These are phyloP conservation scores for Myotis myotis DNA, from an alignment of 2,797 vertebrate species.

Conservation along the genomic window DNA sequence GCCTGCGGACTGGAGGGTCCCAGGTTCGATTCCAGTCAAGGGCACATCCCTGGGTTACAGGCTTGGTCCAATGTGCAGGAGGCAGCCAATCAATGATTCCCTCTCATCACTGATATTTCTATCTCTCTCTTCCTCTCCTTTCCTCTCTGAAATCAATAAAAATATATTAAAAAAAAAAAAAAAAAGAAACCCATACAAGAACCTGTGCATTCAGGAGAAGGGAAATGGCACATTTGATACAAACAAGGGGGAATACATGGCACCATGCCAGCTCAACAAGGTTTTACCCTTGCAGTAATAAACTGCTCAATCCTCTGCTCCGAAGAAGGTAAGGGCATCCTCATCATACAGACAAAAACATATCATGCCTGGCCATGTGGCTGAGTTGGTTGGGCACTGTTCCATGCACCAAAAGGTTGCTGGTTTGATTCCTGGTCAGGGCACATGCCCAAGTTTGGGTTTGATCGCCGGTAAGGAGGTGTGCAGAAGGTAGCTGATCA, in stretches of 20 bases:
- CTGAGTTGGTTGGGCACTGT: too few relatives aligned
- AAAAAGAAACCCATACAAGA: background rate
- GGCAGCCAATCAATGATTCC: too few relatives aligned
- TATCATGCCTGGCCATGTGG: background rate
- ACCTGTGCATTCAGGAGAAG: background rate
- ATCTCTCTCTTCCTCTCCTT: too few relatives aligned
- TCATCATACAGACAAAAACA: background rate
- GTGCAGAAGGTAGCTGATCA: background rate
- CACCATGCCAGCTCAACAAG: background rate
- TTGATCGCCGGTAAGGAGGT: fast-evolving
- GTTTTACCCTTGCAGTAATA: background rate
- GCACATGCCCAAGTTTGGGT: background rate
- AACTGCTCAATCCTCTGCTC: background rate
- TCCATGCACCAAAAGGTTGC: too few relatives aligned
- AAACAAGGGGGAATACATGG: background rate
- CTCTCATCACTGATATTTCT: too few relatives aligned
- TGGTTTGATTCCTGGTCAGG: too few relatives aligned
- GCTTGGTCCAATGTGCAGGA: too few relatives aligned
- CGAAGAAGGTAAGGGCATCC: background rate
- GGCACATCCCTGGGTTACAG: too few relatives aligned
- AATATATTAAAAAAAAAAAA: too few relatives aligned
- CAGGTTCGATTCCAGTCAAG: too few relatives aligned
- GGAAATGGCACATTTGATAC: background rate
- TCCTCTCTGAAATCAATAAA: too few relatives aligned
- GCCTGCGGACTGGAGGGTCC: too few relatives aligned